Percentiles rank a stretch among this genome's conserved stretches.
phyloP scores from a whole-genome alignment of 2,113 vertebrate genomes.

The Tragelaphus buxtoni region DNA sequence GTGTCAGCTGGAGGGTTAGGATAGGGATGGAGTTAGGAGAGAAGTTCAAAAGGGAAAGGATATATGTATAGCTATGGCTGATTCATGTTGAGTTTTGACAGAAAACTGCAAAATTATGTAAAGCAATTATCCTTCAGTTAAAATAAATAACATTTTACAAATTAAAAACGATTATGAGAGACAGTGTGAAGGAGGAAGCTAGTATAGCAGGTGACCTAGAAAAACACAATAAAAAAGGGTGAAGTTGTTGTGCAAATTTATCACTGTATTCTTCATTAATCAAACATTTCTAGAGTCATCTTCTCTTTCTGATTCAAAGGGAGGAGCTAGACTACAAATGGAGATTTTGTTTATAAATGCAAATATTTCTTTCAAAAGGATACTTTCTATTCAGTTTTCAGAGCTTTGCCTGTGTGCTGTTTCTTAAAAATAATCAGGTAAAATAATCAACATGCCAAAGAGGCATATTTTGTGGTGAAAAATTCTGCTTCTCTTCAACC shows the following conservation, averaged over 20 bases:
- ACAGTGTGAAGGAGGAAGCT: too few species aligned
- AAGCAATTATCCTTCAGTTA: background rate
- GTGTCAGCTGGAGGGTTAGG: background rate
- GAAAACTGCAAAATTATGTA: background rate
- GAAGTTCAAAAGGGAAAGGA: background rate
- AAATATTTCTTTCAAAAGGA: background rate
- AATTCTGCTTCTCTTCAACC: background rate
- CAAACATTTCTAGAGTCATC: background rate
- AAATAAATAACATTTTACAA: background rate
- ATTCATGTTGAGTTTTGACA: background rate
- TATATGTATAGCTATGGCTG: background rate
- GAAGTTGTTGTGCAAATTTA: background rate
- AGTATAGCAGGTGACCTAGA: background rate
- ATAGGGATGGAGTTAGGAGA: fast-evolving
- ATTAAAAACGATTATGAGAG: background rate
- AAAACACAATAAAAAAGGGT: background rate
- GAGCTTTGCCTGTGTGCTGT: background rate
- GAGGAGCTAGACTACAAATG: background rate
- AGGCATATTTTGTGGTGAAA: background rate
- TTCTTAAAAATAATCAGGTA: background rate
- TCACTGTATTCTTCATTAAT: background rate
- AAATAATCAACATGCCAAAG: background rate
- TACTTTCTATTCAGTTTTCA: background rate
- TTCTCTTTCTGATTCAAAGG: background rate
- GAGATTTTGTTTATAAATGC: background rate